Evolutionary conservation across 2,888 invertebrate genomes (phyloP), one percentile per base, ranked within the genome.

Genomic region (Cyclophora punctaria): DNA sequence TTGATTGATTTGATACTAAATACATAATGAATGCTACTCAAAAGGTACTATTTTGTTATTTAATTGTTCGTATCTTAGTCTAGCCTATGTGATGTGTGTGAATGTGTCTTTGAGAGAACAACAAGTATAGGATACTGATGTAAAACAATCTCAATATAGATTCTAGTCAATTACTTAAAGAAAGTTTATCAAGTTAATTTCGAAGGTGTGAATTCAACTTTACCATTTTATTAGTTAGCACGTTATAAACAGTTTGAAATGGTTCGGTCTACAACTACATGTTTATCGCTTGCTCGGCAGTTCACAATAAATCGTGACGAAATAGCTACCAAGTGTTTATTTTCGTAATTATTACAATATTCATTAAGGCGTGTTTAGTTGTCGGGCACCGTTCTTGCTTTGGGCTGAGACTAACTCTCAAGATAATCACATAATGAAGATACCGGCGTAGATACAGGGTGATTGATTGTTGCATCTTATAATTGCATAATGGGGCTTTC

Each of bases 371-470:
- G 46, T 58, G 58, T 53, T 53, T 55, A 55, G 50, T 56, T 57
- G 58, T 58, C 56, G 49, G 55, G 48, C 50, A 51, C 56, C 53
- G 49, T 51, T 47, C 46, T 57, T 48, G 52, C 60, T 55, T 44
- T 52, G 47, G 62, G 62, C 57, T 48, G 46, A 35, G 42, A 57
- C 53, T 44, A 51, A 45, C 47, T 51, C 49, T 59, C 56, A 59
- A 76, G 73, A 78, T 82, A 80, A 83, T 80, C 77, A 78, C 70
- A 81, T 76, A 79, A 81, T 80, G 76, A 75, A 76, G 75, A 70
- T 69, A 71, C 73, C 59, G 66, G 20, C 20, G 1, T 20, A 2
- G 20, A 20, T 66, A 70, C 63, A 63, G 64, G 61, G 63, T 73
- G 78, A 77, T 76, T 71, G 75, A 78, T 78, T 77, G 73, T 72